Base-by-base conservation (phyloP, 2,888 invertebrate species). In the Thyatira batis region DNA sequence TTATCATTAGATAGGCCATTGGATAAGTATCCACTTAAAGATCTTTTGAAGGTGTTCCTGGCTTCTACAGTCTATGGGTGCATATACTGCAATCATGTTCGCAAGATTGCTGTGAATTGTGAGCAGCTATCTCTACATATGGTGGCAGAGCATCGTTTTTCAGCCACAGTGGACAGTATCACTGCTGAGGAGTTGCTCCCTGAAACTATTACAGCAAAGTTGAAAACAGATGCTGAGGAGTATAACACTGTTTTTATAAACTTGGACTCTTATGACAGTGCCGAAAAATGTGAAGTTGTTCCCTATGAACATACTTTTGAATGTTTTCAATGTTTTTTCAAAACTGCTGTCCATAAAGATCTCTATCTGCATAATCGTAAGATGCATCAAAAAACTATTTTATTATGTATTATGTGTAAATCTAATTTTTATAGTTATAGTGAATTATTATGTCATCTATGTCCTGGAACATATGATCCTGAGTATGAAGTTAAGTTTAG, bases 391-490 rank as follows among this genome's bases (percentile, higher is more conserved):
- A 97, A 96, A 85, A 94, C 96, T 45, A 95, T 96, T 58, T 92
- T 97, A 55, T 86, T 96, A 60, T 97, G 97, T 87, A 94, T 96
- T 65, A 97, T 97, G 97, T 97, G 97, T 85, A 96, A 96, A 86
- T 94, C 95, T 28, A 96, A 95, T 77, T 97, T 97, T 91, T 96
- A 95, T 86, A 97, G 95, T 85, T 97, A 96, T 86, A 97, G 97
- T 89, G 97, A 97, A 84, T 92, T 97, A 58, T 87, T 97, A 60
- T 97, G 97, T 87, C 97, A 97, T 91, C 93, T 97, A 70, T 97
- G 97, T 84, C 97, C 97, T 20, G 97, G 97, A 50, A 90, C 94
- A 65, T 96, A 96, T 85, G 93, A 93, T 77, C 87, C 91, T 61
- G 89, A 94, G 50, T 93, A 93, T 74, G 95, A 95, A 82, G 92